Percentiles rank a stretch among this genome's conserved stretches.
Conservation (phyloP, 2,888 invertebrate genomes). For the Lacanobia oleracea region DNA sequence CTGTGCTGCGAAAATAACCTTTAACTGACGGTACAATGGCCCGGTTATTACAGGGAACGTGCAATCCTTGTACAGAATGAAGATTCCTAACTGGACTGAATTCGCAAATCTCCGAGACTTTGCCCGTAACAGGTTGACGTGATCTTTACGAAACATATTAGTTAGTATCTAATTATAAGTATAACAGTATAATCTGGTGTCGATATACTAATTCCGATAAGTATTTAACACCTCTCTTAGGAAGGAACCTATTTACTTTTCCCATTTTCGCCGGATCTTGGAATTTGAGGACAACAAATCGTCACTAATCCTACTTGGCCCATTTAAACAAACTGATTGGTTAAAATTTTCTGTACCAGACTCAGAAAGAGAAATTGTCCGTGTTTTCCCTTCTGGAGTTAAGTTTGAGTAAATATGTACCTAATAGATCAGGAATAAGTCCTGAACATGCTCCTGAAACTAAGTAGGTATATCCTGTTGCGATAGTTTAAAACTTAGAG, state of each 20-base stretch:
- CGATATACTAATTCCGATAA: constrained; percentile 22
- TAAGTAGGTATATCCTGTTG: no score
- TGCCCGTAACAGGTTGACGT: constrained; percentile 7
- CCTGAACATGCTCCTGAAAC: no score
- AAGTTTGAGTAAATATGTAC: no score
- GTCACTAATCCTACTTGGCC: no score
- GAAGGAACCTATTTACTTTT: constrained; percentile 1
- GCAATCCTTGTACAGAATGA: constrained; percentile 1
- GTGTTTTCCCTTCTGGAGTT: no score
- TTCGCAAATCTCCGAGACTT: constrained; percentile 5
- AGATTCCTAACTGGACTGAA: constrained; percentile 7
- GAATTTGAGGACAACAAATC: neutral
- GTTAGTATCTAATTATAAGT: constrained; percentile 16
- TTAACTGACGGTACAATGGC: constrained; percentile 42
- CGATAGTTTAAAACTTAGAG: no score
- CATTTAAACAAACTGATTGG: no score
- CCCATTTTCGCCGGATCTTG: constrained; percentile 3
- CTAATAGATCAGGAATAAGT: no score
- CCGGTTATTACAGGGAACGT: constrained; percentile 29
- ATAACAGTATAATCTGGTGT: constrained; percentile 20
- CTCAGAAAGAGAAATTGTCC: no score
- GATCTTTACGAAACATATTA: constrained; percentile 28
- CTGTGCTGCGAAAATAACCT: constrained; percentile 23
- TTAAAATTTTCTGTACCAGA: no score
- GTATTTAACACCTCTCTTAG: constrained; percentile 28